Percentiles rank a stretch among this genome's conserved stretches.
phyloP scores from a whole-genome alignment of 2,797 vertebrate species.

The Syndactyla subalaris region DNA sequence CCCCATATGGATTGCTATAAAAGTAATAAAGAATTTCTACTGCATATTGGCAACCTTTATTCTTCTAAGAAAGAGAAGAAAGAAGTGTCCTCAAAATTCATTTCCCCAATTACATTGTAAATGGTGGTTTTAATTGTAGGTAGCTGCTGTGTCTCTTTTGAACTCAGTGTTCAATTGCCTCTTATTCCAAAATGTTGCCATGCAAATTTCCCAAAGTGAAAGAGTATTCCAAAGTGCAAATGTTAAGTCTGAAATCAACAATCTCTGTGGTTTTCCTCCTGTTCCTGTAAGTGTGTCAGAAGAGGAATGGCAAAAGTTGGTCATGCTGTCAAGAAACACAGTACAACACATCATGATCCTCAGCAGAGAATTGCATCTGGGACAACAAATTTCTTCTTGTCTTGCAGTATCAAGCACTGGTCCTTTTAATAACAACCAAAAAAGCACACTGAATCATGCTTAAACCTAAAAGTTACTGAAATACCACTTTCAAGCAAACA shows the following conservation, averaged over 20 bases:
- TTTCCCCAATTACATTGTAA: not conserved
- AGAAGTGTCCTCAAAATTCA: rapidly evolving
- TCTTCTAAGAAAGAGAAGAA: not conserved
- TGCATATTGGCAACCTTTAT: not conserved
- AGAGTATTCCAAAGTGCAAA: not conserved
- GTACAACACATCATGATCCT: not conserved
- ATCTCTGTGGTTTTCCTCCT: not conserved
- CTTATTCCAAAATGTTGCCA: not conserved
- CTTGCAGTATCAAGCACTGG: not conserved
- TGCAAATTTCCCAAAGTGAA: not conserved
- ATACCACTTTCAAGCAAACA: not conserved
- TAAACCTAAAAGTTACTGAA: not conserved
- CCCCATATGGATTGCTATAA: not conserved
- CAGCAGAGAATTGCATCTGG: not conserved
- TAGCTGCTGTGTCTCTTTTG: not conserved
- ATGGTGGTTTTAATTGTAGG: not conserved
- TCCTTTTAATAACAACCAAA: not conserved
- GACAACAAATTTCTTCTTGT: not conserved
- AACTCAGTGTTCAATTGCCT: not conserved
- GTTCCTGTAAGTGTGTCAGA: not conserved
- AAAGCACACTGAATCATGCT: not conserved
- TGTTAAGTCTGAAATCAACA: not conserved
- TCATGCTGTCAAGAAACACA: not conserved
- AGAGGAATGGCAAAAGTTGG: not conserved
- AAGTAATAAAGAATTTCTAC: not conserved